Percentiles rank a stretch among this genome's conserved stretches.
Conservation (phyloP, 2,113 vertebrate species). For the Chlamydotis undulata region DNA sequence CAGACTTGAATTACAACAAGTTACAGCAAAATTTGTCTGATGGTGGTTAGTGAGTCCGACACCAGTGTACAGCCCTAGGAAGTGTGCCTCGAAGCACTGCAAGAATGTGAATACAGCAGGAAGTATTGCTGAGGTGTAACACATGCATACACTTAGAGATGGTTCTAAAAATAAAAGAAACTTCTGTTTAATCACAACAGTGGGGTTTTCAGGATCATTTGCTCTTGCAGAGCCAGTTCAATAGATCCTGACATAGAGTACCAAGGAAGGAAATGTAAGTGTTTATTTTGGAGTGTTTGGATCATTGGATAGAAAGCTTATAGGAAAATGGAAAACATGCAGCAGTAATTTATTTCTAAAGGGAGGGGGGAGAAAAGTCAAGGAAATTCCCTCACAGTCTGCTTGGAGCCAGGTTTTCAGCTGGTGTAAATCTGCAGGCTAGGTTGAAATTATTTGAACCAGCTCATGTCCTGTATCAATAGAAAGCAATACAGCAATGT, state of each 20-base stretch:
- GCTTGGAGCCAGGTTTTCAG: constrained; percentile 18
- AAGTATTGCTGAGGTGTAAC: neutral
- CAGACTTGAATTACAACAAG: neutral
- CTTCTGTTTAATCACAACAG: neutral
- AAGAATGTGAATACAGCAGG: neutral
- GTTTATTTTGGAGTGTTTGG: constrained; percentile 56
- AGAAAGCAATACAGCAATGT: neutral
- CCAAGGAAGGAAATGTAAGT: constrained; percentile 30
- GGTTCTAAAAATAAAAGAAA: constrained; percentile 19
- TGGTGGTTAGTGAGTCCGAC: neutral
- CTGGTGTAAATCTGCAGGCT: neutral
- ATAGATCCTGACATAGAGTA: constrained; percentile 13
- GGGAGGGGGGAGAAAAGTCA: constrained; percentile 32
- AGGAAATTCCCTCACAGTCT: constrained; percentile 48
- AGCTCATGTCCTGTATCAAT: neutral
- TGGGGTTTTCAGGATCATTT: neutral
- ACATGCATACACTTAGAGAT: neutral
- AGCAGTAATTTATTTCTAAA: constrained; percentile 43
- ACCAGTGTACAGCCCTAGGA: neutral
- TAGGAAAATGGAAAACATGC: constrained; percentile 55
- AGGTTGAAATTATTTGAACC: neutral
- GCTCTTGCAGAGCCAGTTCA: constrained; percentile 18
- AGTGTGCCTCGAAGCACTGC: neutral
- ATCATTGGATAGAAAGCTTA: constrained; percentile 40
- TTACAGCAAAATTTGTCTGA: neutral